Base-by-base conservation (phyloP, 2,888 invertebrate species). In the Caenorhabditis plicata region DNA sequence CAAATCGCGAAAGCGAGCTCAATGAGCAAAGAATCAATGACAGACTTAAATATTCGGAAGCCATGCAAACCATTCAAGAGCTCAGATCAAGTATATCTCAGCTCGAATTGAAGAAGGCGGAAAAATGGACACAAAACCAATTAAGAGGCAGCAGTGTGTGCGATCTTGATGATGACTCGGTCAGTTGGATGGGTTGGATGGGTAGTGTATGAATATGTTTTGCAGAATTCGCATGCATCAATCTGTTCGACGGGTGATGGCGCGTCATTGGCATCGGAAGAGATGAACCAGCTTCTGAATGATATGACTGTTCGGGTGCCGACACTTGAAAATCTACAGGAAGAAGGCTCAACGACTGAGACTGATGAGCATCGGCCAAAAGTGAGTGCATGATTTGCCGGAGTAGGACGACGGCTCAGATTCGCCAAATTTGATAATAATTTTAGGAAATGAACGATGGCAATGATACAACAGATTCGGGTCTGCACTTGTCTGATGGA, bases 61-160 rank as follows among this genome's bases (percentile, higher is more conserved):
- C 91, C 78, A 89, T 92, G 53, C 94, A 95, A 83, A 87, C 88
- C 57, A 88, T 95, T 58, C 94, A 93, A 3, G 94, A 94, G 82
- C 86, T 95, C 22, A 89, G 90, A 68, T 92, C 92, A 75, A 91
- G 91, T 84, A 90, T 96, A 57, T 92, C 94, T 8, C 88, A 91
- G 79, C 86, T 93, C 71, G 94, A 95, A 84, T 86, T 91, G 67
- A 91, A 91, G 64, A 78, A 69, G 27, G 79, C 78, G n/a, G 78
- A 78, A 48, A 76, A 75, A 43, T 72, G 71, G 68, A 78, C 78
- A 2, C 69, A 74, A 29, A 71, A 70, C 32, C 78, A 80, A 43
- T 58, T 78, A 38, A 49, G 78, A 35, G 78, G 76, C n/a, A 66
- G 62, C 29, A 71, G 71, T 35, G 61, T 79, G 23, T 69, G 69